Base-by-base conservation (phyloP, 2,113 vertebrate genomes). In the Lipotes vexillifer region DNA sequence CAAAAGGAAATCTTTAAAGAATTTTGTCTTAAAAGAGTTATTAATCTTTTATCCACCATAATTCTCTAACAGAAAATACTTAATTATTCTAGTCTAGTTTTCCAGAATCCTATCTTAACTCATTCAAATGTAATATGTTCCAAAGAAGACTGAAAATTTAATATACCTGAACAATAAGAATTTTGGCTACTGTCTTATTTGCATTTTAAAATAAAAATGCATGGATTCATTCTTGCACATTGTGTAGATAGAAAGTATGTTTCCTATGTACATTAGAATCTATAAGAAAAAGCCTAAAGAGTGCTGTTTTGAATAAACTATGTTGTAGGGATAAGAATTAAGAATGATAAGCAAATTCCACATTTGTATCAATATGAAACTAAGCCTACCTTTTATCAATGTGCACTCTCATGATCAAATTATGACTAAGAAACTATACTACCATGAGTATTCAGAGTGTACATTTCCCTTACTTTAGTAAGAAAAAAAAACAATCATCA, bases 1-100 rank as follows among this genome's bases (percentile, higher is more conserved):
- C 97, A 98, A 98, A 98, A 75, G 96, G 90, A 98, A 99, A 98
- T 98, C 95, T 98, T 98, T 82, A 82, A 97, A 98, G 95, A 97
- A 97, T 97, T 97, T 98, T 98, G 80, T 97, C 95, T 97, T 97
- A 97, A 97, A 97, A 98, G 94, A 78, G 59, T 97, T 98, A 98
- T 97, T 98, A 90, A 98, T 97, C 86, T 95, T 94, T 96, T 96
- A 72, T 90, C 84, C 65, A 86, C 80, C 41, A 96, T 95, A 95
- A 97, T 90, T 97, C 81, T 94, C 94, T 77, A 88, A 96, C 27
- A 77, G 85, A 95, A 96, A 96, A 98, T 95, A 90, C 44, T 96
- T 55, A 95, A 96, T 93, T 93, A 90, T 96, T 97, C 55, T 83
- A 84, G 82, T 94, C 93, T 96, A 29, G 1, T 97, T 92, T 94